Conservation (phyloP, 2,797 vertebrate genomes). For the Betta splendens region DNA sequence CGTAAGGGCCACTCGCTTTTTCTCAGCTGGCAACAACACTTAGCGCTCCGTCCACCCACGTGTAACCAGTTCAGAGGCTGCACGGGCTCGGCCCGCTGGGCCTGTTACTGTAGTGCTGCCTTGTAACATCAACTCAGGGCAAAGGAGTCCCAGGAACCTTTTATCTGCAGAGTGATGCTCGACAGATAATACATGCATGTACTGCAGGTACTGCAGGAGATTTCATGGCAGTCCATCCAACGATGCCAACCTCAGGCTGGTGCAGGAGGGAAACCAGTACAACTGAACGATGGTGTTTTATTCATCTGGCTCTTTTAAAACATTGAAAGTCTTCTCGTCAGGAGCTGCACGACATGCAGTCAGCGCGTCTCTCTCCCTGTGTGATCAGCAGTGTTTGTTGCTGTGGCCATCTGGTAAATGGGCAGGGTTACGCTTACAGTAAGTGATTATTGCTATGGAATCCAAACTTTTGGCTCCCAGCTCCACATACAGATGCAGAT, state of each 20-base stretch:
- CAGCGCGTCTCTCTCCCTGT: not conserved
- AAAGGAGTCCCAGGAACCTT: too few species aligned
- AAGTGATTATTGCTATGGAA: not conserved
- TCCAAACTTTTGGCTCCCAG: not conserved
- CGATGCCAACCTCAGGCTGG: too few species aligned
- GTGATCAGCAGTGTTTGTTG: not conserved
- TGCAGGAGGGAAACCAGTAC: too few species aligned
- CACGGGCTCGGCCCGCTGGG: conserved; percentile 13
- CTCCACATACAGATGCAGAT: not conserved
- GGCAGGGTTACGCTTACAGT: not conserved
- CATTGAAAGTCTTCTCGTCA: not conserved
- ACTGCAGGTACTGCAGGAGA: too few species aligned
- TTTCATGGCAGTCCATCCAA: not conserved
- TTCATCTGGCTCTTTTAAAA: too few species aligned
- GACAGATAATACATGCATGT: too few species aligned
- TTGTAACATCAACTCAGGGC: not conserved
- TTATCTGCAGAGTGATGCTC: too few species aligned
- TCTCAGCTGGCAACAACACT: conserved; percentile 39
- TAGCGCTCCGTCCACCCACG: conserved; percentile 40
- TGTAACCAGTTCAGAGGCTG: conserved; percentile 33
- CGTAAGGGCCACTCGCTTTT: conserved; percentile 38
- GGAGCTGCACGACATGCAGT: not conserved
- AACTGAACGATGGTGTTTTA: too few species aligned
- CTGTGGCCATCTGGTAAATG: not conserved
- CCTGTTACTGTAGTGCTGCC: conserved; percentile 17